phyloP scores from a whole-genome alignment of 2,113 vertebrate genomes.

The Parotia lawesii region DNA sequence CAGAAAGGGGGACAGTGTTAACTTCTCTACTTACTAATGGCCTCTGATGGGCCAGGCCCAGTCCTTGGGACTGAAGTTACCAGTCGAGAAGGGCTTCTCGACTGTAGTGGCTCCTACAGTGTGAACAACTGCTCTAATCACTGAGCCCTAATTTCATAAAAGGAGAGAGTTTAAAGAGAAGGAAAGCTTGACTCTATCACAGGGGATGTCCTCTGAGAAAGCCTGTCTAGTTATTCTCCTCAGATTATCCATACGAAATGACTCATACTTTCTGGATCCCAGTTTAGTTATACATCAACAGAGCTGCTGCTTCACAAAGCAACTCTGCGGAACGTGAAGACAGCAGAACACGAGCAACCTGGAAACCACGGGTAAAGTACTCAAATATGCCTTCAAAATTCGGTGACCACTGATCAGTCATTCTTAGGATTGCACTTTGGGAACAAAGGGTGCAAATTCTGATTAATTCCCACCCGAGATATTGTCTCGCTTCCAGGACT shows the following conservation, averaged over 20 bases:
- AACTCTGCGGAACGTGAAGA: not conserved
- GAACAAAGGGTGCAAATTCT: not conserved
- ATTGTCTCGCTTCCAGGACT: not conserved
- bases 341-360: not conserved
- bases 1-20: not conserved
- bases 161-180: not conserved
- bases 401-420: not conserved
- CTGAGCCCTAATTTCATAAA: not conserved
- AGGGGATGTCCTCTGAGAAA: not conserved
- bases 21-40: not conserved
- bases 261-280: not conserved
- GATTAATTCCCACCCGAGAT: not conserved
- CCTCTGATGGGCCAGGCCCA: not conserved
- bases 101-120: not conserved
- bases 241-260: not conserved
- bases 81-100: accelerated
- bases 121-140: not conserved
- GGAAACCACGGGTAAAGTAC: not conserved
- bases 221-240: not conserved
- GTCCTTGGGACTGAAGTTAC: not conserved
- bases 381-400: not conserved
- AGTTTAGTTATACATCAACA: not conserved
- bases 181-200: not conserved
- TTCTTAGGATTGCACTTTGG: not conserved
- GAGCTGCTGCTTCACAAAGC: not conserved